Percentiles rank a stretch among this genome's conserved stretches.
These are phyloP conservation scores for Corydoras sp. DNA, from an alignment of 2,113 vertebrate genomes.

Conservation along the genomic window DNA sequence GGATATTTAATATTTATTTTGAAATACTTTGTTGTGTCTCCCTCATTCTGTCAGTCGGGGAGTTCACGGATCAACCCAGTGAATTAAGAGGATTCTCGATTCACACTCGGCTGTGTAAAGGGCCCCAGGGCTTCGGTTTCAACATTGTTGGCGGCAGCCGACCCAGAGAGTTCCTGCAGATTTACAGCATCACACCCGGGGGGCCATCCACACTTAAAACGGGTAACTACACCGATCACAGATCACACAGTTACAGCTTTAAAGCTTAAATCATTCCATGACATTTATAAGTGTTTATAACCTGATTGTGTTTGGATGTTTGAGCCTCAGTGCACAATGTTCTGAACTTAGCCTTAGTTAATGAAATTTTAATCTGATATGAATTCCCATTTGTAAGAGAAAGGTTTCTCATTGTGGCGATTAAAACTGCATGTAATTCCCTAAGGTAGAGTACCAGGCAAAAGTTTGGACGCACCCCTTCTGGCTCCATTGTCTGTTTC, in stretches of 20 bases:
- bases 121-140: slow-evolving; percentile 69
- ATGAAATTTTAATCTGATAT: no score
- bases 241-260: slow-evolving; percentile 8
- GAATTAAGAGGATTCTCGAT: slow-evolving; percentile 67
- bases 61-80: slow-evolving; percentile 67
- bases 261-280: background rate
- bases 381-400: no score
- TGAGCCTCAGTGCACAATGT: no score
- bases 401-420: no score
- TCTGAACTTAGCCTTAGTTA: no score
- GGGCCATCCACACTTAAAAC: slow-evolving; percentile 65
- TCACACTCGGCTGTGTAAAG: slow-evolving; percentile 63
- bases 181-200: slow-evolving; percentile 70
- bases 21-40: slow-evolving; percentile 9
- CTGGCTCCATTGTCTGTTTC: no score
- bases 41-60: slow-evolving; percentile 38
- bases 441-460: no score
- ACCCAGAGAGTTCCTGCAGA: slow-evolving; percentile 66
- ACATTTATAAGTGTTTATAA: no score
- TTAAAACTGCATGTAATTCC: no score
- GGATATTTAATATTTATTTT: no score
- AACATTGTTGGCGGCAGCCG: slow-evolving; percentile 71
- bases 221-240: slow-evolving; percentile 51
- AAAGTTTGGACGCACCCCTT: no score
- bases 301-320: no score